Percentiles rank a stretch among this genome's conserved stretches.
phyloP scores from a whole-genome alignment of 2,888 invertebrate genomes.

The Leucozona laternaria region DNA sequence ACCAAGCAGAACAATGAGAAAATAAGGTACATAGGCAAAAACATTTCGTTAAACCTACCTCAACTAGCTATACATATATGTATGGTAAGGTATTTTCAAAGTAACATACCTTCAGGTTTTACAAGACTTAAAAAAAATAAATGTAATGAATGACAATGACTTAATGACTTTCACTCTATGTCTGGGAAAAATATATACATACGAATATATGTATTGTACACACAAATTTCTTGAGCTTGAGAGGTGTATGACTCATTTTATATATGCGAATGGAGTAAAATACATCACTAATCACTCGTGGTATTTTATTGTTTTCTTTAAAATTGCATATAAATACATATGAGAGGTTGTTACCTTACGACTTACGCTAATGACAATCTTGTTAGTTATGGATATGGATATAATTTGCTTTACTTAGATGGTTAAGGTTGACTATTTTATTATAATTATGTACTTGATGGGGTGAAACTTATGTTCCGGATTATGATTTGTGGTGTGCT shows the following conservation, averaged over 20 bases:
- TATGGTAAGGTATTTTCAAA: conserved; percentile 15
- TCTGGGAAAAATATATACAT: conserved; percentile 29
- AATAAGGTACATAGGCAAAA: not conserved
- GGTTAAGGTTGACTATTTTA: conserved; percentile 11
- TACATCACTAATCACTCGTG: conserved; percentile 33
- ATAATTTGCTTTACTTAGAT: not conserved
- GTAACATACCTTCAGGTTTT: conserved; percentile 17
- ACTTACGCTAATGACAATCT: conserved; percentile 44
- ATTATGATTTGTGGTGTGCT: not conserved
- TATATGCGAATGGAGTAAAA: conserved; percentile 15
- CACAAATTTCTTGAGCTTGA: not conserved
- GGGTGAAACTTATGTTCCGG: conserved; percentile 27
- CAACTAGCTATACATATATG: not conserved
- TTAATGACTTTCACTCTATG: conserved; percentile 65
- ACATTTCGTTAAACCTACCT: conserved; percentile 19
- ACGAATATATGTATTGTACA: not conserved
- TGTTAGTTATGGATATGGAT: conserved; percentile 19
- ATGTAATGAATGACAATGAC: conserved; percentile 50
- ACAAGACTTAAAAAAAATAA: conserved; percentile 5
- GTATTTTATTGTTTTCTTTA: conserved; percentile 35
- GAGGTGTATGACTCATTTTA: conserved; percentile 32
- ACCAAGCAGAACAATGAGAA: conserved; percentile 34
- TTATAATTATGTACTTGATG: not conserved
- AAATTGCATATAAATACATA: conserved; percentile 18
- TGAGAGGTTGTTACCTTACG: conserved; percentile 19